A percentile compares a stretch with the other conserved stretches of the same genome.
phyloP scores from a whole-genome alignment of 1,140 invertebrate species.

The Meloidogyne exigua region DNA sequence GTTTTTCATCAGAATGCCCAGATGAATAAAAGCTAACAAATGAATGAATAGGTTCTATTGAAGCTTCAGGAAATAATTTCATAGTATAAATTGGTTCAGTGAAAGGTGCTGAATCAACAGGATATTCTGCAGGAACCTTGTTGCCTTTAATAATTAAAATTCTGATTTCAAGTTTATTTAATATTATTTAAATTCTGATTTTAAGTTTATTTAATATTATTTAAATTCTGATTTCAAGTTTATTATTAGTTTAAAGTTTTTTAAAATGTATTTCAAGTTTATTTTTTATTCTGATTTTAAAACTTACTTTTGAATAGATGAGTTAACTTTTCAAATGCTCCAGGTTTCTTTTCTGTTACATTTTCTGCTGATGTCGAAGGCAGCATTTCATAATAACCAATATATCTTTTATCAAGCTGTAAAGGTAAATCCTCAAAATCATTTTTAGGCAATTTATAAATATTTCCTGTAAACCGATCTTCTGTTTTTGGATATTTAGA shows the following conservation, averaged over 20 bases:
- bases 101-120: conserved; percentile 7
- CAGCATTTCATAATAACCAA: background rate
- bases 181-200: too few species aligned
- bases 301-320: background rate
- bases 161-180: too few species aligned
- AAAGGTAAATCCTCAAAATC: background rate
- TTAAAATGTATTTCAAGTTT: too few species aligned
- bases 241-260: too few species aligned
- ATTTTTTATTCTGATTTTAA: background rate
- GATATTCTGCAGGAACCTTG: background rate
- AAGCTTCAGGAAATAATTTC: background rate
- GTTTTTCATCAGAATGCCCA: conserved; percentile 23
- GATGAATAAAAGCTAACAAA: conserved; percentile 25
- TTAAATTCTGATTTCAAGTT: too few species aligned
- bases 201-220: too few species aligned
- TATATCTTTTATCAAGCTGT: background rate
- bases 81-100: conserved; percentile 18
- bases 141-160: too few species aligned
- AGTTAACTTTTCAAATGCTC: conserved; percentile 5
- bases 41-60: background rate
- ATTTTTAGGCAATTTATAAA: background rate
- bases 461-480: background rate
- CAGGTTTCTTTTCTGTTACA: background rate
- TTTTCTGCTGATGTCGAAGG: background rate
- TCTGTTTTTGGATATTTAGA: background rate